These are phyloP conservation scores for Caloenas nicobarica DNA, from an alignment of 2,113 vertebrate genomes.

Conservation along the genomic window DNA sequence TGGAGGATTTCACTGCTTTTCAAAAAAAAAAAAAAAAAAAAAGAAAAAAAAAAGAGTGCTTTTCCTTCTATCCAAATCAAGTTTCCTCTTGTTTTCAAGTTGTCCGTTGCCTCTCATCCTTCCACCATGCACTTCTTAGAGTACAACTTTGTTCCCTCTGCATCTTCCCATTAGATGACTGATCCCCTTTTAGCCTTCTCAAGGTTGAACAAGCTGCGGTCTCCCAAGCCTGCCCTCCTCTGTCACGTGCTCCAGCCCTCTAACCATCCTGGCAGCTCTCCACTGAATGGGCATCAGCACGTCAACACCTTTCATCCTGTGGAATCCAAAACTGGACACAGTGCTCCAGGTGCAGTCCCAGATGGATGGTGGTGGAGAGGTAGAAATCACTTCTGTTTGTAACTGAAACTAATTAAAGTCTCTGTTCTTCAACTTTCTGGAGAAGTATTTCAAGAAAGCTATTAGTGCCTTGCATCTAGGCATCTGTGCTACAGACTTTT, in stretches of 20 bases:
- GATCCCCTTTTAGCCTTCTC: background rate
- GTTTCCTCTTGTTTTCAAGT: background rate
- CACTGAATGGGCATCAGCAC: background rate
- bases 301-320: background rate
- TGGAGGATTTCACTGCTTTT: background rate
- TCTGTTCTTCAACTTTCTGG: background rate
- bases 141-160: background rate
- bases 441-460: background rate
- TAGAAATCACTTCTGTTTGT: background rate
- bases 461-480: background rate
- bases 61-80: background rate
- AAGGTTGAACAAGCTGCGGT: background rate
- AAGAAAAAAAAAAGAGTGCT: background rate
- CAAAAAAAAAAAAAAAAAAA: no score
- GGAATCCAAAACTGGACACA: background rate
- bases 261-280: background rate
- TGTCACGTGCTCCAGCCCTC: rapidly evolving
- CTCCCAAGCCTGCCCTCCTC: background rate
- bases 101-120: background rate
- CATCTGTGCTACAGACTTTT: background rate
- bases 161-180: background rate
- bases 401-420: background rate
- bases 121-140: background rate
- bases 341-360: background rate
- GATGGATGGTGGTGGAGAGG: rapidly evolving